Conservation (phyloP, 1,140 invertebrate genomes). For the Drosophila ananassae region DNA sequence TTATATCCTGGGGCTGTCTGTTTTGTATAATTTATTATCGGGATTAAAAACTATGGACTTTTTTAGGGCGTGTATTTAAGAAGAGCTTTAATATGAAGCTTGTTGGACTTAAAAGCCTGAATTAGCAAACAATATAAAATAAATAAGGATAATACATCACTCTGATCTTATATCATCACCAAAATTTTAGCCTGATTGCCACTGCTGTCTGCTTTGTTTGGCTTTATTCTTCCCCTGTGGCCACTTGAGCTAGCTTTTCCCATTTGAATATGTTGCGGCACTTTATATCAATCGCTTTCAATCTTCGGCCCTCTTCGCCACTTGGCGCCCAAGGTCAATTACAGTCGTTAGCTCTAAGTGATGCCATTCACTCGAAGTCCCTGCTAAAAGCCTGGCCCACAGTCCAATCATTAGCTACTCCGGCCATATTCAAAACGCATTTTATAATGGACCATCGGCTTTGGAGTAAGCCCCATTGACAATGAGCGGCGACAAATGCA, state of each 20-base stretch:
- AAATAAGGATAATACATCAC: background rate
- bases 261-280: conserved; percentile 31
- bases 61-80: background rate
- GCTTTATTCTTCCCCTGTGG: conserved; percentile 13
- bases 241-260: conserved; percentile 3
- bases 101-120: background rate
- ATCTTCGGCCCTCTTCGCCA: conserved; percentile 4
- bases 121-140: background rate
- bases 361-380: conserved; percentile 31
- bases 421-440: conserved; percentile 50
- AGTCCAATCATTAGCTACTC: conserved; percentile 47
- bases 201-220: background rate
- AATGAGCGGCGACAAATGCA: conserved; percentile 26
- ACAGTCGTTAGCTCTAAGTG: conserved; percentile 44
- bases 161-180: background rate
- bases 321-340: conserved; percentile 39
- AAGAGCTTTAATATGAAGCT: background rate
- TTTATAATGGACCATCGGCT: conserved; percentile 42
- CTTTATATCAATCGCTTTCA: conserved; percentile 45
- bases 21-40: background rate
- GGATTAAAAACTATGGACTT: background rate
- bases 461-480: conserved; percentile 37
- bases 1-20: no score
- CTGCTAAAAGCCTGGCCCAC: conserved; percentile 29
- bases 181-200: conserved; percentile 4